A percentile compares a stretch with the other conserved stretches of the same genome.
phyloP scores from a whole-genome alignment of 2,797 vertebrate genomes.

The Muscicapa striata region DNA sequence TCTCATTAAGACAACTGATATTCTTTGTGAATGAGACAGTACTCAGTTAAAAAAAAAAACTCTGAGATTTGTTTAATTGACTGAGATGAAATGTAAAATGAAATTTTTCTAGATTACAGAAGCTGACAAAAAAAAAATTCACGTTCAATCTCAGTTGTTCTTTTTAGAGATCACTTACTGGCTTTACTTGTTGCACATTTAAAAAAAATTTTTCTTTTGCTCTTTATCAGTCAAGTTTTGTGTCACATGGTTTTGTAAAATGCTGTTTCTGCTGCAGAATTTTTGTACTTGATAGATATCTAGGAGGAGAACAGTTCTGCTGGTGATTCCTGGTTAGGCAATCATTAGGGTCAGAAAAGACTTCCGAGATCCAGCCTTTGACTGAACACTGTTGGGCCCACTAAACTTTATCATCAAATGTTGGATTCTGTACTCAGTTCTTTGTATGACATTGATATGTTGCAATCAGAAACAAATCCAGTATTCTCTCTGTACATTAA shows the following conservation, averaged over 20 bases:
- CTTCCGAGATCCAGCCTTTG: not conserved
- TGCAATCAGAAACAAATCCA: not conserved
- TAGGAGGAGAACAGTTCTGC: not conserved
- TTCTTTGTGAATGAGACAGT: not conserved
- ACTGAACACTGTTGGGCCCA: not conserved
- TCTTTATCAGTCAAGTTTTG: not conserved
- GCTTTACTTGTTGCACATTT: not conserved
- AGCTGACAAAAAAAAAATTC: not conserved
- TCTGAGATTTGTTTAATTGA: not conserved
- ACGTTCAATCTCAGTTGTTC: not conserved
- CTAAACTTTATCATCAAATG: not conserved
- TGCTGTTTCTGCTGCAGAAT: not conserved
- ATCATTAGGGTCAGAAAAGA: not conserved
- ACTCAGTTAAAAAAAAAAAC: not conserved
- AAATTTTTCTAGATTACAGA: not conserved
- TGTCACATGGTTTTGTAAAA: not conserved
- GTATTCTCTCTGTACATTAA: not conserved
- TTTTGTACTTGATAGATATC: not conserved
- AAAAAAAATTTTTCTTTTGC: not conserved
- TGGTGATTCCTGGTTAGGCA: not conserved
- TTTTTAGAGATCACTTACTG: not conserved
- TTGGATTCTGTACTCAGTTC: not conserved
- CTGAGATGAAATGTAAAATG: not conserved
- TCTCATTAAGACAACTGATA: not conserved
- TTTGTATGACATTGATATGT: not conserved